Evolutionary conservation across 2,797 vertebrate genomes (phyloP).

Genomic region (Pseudocheirus occidentalis): DNA sequence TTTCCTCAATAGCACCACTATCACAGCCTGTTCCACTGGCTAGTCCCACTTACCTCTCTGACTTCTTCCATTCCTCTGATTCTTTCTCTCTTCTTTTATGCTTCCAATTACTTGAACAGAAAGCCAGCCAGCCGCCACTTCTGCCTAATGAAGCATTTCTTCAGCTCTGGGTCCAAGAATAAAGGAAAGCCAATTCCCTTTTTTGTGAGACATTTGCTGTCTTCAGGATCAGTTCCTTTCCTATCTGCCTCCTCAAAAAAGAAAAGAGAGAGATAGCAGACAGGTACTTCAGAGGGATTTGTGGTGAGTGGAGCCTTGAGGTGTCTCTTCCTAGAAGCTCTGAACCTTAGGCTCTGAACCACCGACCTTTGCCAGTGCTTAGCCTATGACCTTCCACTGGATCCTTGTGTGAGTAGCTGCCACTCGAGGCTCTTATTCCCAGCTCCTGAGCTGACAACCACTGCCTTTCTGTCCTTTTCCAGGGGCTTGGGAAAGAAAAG

Average conservation of each 20-base stretch:
- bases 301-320: not conserved
- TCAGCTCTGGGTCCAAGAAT: not conserved
- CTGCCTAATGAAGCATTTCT: constrained; percentile 1
- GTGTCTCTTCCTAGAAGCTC: not conserved
- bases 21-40: not conserved
- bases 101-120: not conserved
- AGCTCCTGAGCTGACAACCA: not conserved
- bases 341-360: not conserved
- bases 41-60: not conserved
- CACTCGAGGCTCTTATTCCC: not conserved
- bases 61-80: not conserved
- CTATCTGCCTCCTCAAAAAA: not conserved
- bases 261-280: not conserved
- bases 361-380: not conserved
- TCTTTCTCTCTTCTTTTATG: not conserved
- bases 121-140: not conserved
- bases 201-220: not conserved
- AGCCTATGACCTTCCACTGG: not conserved
- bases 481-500: not conserved
- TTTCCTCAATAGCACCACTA: not conserved
- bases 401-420: not conserved
- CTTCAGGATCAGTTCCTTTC: not conserved
- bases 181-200: not conserved
- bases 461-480: not conserved
- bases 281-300: not conserved